Base-by-base conservation (phyloP, 2,797 vertebrate species). In the Rhinichthys osculus region DNA sequence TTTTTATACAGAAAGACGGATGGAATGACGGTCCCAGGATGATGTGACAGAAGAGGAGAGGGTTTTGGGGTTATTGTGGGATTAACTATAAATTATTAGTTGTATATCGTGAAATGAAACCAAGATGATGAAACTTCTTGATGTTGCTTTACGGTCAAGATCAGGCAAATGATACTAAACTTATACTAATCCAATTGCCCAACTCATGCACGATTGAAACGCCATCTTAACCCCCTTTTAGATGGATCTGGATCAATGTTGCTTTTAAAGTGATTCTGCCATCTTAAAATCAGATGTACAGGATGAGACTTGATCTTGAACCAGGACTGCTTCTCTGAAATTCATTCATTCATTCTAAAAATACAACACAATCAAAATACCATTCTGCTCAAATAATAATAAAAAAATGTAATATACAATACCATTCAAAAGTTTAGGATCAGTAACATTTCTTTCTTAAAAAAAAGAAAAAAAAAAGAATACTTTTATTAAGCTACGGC, bases 31-130 rank as follows among this genome's bases (percentile, higher is more conserved):
- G n/a, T 84, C 35, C 19, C 1, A 3, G 59, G 44, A 81, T n/a
- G 78, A 74, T 42, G 62, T 0, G 33, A 71, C 9, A 42, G 54
- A 73, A 40, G 23, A 52, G 42, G 40, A 23, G 40, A 44, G 33
- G 44, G 44, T 44, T 66, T 64, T 27, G 59, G 54, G 35, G 82
- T 66, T 52, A 77, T 69, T 69, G 30, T 38, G 40, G 57, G 57
- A 76, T 66, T 78, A 42, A 76, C 21, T 66, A 74, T 83, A 81
- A 81, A 81, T 81, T 52, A 76, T 72, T 82, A 72, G 81, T 33
- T 72, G 23, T 78, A 5, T 44, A 33, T 82, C 11, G n/a, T 82
- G 30, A 62, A 59, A 44, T 47, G 27, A 44, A 82, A 82, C 35
- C 23, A 21, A 71, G 50, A 71, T 57, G 21, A 81, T 38, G 17